Conservation (phyloP, 2,797 vertebrate species). For the Tympanoctomys barrerae region DNA sequence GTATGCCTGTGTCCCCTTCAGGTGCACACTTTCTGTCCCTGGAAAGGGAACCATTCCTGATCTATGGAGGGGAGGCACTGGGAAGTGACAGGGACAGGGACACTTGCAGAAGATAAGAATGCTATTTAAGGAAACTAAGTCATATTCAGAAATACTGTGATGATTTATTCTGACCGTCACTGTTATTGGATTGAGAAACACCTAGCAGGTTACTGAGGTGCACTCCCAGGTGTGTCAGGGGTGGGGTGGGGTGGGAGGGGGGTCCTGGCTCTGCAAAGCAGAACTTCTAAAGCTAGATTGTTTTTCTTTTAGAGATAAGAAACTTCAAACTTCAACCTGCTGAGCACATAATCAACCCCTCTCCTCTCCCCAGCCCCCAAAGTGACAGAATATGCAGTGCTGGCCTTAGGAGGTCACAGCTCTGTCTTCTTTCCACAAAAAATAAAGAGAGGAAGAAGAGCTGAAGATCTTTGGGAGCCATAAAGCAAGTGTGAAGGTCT, state of each 20-base stretch:
- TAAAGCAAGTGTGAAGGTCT: background rate
- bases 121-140: background rate
- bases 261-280: background rate
- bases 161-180: background rate
- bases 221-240: background rate
- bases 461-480: background rate
- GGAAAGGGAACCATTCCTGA: too few relatives aligned
- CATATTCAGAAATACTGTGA: background rate
- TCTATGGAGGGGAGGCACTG: accelerated
- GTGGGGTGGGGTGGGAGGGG: too few relatives aligned
- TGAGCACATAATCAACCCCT: background rate
- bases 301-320: background rate
- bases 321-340: background rate
- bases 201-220: background rate
- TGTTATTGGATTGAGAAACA: background rate
- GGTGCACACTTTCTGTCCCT: accelerated
- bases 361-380: background rate
- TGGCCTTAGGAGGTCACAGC: background rate
- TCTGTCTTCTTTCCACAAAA: background rate
- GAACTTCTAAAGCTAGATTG: background rate
- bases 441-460: background rate
- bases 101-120: background rate
- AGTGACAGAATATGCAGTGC: background rate
- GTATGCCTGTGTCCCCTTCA: background rate
- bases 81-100: background rate